These are phyloP conservation scores for Drosophila ananassae DNA, from an alignment of 1,140 invertebrate species.

Conservation along the genomic window DNA sequence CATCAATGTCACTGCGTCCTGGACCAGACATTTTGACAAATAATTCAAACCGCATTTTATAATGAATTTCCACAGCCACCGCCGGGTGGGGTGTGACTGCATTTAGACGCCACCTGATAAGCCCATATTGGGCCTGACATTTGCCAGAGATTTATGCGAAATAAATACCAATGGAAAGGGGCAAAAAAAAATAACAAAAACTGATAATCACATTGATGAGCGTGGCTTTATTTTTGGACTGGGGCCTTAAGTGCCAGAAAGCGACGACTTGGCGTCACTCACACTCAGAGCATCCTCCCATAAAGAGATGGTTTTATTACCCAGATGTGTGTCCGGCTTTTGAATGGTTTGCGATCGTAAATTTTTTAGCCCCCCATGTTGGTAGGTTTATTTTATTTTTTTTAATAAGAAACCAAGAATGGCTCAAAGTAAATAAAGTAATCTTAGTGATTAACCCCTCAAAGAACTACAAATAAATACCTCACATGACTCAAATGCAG, in stretches of 20 bases:
- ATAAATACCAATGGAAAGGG: conserved; percentile 29
- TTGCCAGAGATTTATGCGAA: conserved; percentile 58
- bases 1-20: conserved; percentile 67
- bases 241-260: conserved; percentile 58
- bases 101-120: conserved; percentile 45
- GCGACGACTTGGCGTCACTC: conserved; percentile 60
- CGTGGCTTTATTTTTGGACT: conserved; percentile 70
- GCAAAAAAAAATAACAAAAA: conserved; percentile 22
- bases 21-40: conserved; percentile 67
- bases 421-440: not conserved
- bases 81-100: conserved; percentile 8
- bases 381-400: not conserved
- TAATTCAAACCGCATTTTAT: conserved; percentile 77
- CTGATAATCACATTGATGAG: conserved; percentile 69
- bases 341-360: conserved; percentile 54
- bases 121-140: conserved; percentile 18
- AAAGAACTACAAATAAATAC: not conserved
- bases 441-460: not conserved
- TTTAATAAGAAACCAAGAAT: not conserved
- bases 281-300: conserved; percentile 44
- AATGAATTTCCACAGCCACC: conserved; percentile 60
- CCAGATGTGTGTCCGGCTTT: conserved; percentile 50
- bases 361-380: conserved; percentile 22
- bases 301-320: conserved; percentile 72
- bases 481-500: not conserved